phyloP scores from a whole-genome alignment of 1,140 invertebrate species.

The Drosophila gunungcola region DNA sequence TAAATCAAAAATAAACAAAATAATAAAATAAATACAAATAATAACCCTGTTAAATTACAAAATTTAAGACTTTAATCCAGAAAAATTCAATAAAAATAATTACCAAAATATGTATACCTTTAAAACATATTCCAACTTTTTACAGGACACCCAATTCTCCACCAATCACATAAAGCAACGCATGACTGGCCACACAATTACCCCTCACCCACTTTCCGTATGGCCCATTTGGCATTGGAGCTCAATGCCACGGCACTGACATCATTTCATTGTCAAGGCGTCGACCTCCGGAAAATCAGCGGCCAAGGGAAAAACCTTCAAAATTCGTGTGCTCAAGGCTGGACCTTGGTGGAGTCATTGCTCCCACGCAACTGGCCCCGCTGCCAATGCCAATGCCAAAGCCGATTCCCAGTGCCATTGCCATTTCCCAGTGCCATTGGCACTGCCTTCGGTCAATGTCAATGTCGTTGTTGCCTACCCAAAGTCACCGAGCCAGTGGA shows the following conservation, averaged over 20 bases:
- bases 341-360: conserved; percentile 71
- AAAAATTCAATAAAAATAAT: background rate
- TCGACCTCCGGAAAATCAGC: conserved; percentile 63
- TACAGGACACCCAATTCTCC: background rate
- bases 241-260: conserved; percentile 70
- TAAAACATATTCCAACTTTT: background rate
- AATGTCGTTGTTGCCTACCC: conserved; percentile 36
- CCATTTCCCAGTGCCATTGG: background rate
- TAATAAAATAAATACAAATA: no score
- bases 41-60: no score
- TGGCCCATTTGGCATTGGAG: conserved; percentile 51
- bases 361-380: conserved; percentile 65
- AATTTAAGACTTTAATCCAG: background rate
- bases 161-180: background rate
- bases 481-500: conserved; percentile 59
- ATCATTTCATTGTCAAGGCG: conserved; percentile 71
- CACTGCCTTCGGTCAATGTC: conserved; percentile 48
- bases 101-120: background rate
- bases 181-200: background rate
- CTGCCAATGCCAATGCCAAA: conserved; percentile 46
- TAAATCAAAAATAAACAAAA: no score
- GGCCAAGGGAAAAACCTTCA: conserved; percentile 76
- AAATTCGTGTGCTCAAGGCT: conserved; percentile 73
- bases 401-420: conserved; percentile 25
- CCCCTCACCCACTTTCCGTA: conserved; percentile 44